Conservation (phyloP, 2,113 vertebrate genomes). For the Rhinopithecus roxellana region DNA sequence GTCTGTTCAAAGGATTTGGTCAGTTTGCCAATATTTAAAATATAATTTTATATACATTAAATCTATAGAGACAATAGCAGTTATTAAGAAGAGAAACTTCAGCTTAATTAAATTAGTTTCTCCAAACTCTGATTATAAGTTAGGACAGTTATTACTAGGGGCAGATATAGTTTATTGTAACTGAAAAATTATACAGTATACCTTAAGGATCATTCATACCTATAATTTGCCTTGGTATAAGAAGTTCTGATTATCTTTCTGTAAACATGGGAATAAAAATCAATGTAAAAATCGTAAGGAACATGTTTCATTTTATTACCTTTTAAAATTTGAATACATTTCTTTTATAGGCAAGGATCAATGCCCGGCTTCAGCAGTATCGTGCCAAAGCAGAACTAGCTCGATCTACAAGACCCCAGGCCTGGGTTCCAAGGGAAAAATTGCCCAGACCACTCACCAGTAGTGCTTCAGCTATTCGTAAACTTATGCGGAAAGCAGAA, state of each 20-base stretch:
- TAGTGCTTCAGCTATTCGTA: constrained; percentile 96
- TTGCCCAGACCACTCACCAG: constrained; percentile 95
- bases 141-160: not conserved
- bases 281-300: not conserved
- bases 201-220: not conserved
- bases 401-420: constrained; percentile 95
- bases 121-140: not conserved
- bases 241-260: constrained; percentile 34
- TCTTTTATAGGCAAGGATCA: constrained; percentile 92
- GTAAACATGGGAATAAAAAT: constrained; percentile 12
- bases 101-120: constrained; percentile 8
- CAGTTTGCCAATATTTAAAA: constrained; percentile 18
- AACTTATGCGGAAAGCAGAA: constrained; percentile 97
- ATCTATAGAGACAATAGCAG: not conserved
- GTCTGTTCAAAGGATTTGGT: constrained; percentile 24
- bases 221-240: not conserved
- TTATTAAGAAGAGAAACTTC: constrained; percentile 35
- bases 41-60: not conserved
- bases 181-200: not conserved
- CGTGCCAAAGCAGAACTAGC: constrained; percentile 96
- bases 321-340: constrained; percentile 40
- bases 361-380: constrained; percentile 95
- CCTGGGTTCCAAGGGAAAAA: constrained; percentile 98
- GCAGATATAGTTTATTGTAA: not conserved
- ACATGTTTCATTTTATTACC: constrained; percentile 22